A percentile compares a stretch with the other conserved stretches of the same genome.
Evolutionary conservation across 2,113 vertebrate species (phyloP).

Genomic region (Perca fluviatilis): DNA sequence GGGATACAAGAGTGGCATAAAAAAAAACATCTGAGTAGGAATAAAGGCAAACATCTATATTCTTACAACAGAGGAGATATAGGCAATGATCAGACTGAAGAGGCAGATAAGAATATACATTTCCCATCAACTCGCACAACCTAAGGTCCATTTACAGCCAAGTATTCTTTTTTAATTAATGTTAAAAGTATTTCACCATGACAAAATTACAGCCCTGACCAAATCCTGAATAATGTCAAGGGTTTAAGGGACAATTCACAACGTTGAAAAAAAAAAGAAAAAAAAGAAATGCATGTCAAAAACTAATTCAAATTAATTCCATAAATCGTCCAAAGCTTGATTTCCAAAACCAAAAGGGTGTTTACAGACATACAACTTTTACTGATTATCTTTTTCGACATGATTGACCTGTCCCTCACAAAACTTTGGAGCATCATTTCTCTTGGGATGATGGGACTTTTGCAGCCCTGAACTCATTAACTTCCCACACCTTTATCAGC

Average conservation of each 20-base stretch:
- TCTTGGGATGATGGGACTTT: not conserved
- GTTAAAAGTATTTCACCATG: not conserved
- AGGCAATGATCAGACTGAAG: not conserved
- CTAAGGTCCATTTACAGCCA: not conserved
- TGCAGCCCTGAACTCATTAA: not conserved
- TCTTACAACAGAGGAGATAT: not conserved
- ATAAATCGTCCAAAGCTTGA: not conserved
- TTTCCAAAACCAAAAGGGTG: not conserved
- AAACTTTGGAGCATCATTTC: not conserved
- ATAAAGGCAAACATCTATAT: not conserved
- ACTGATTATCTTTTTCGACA: not conserved
- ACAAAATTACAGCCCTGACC: not conserved
- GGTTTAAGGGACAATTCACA: not conserved
- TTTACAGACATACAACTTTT: not conserved
- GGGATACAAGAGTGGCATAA: not conserved
- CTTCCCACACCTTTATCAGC: not conserved
- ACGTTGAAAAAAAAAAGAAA: not conserved
- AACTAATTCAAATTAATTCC: not conserved
- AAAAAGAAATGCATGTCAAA: not conserved
- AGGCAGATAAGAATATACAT: not conserved
- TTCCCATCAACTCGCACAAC: not conserved
- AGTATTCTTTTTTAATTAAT: too few relatives aligned
- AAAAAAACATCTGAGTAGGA: not conserved
- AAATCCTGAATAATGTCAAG: not conserved
- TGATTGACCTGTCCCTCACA: not conserved